Evolutionary conservation across 2,113 vertebrate species (phyloP).

Genomic region (Plestiodon gilberti): DNA sequence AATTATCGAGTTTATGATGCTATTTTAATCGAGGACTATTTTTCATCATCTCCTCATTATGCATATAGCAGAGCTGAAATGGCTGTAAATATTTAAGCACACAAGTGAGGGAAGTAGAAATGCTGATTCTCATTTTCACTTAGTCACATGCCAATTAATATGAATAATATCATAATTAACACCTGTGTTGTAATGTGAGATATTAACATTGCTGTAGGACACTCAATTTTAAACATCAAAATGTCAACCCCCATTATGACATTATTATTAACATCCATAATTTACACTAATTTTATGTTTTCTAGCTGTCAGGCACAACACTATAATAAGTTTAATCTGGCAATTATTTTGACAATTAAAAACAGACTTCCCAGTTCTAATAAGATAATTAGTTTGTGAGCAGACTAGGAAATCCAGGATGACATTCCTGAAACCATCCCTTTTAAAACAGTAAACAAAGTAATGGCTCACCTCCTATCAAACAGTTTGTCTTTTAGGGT

Average conservation of each 20-base stretch:
- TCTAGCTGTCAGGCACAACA: neutral
- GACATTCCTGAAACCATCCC: neutral
- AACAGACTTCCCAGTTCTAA: conserved; percentile 16
- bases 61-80: neutral
- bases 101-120: neutral
- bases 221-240: conserved; percentile 9
- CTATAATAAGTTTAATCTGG: conserved; percentile 12
- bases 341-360: conserved; percentile 17
- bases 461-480: neutral
- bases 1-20: neutral
- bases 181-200: neutral
- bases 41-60: neutral
- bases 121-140: neutral
- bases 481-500: neutral
- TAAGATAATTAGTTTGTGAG: neutral
- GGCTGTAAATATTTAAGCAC: neutral
- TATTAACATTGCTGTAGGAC: conserved; percentile 4
- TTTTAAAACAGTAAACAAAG: neutral
- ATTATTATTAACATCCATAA: conserved; percentile 3
- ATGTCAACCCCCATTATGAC: conserved; percentile 15
- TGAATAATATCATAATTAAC: conserved; percentile 10
- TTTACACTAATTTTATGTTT: neutral
- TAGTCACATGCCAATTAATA: neutral
- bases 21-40: neutral
- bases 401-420: conserved; percentile 17